Conservation (phyloP, 2,797 vertebrate species). For the Capromys pilorides region DNA sequence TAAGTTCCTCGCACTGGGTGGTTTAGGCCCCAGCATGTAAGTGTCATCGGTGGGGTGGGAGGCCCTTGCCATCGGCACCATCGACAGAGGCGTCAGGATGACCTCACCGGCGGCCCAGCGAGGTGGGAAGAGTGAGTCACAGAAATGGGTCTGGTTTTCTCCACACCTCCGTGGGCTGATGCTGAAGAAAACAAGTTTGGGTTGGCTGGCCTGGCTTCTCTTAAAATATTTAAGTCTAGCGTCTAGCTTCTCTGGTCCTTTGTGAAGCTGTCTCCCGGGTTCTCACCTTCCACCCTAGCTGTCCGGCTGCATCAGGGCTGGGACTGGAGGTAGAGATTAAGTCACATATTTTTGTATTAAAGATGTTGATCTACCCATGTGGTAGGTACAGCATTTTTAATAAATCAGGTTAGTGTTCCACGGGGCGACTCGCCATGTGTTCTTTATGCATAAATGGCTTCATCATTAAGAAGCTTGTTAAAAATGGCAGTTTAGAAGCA, state of each 20-base stretch:
- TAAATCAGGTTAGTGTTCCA: constrained; percentile 82
- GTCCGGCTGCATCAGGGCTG: constrained; percentile 75
- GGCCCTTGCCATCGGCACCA: not conserved
- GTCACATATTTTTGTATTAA: constrained; percentile 81
- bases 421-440: constrained; percentile 77
- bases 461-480: constrained; percentile 80
- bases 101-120: not conserved
- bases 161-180: constrained; percentile 47
- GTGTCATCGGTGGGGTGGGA: not conserved
- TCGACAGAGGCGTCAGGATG: constrained; percentile 42
- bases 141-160: constrained; percentile 73
- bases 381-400: constrained; percentile 81
- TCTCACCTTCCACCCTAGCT: constrained; percentile 74
- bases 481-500: constrained; percentile 76
- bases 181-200: constrained; percentile 76
- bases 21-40: not conserved
- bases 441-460: constrained; percentile 81
- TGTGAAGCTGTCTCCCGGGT: constrained; percentile 55
- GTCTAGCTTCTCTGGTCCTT: constrained; percentile 75
- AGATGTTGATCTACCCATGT: constrained; percentile 79
- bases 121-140: constrained; percentile 64
- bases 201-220: constrained; percentile 76
- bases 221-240: constrained; percentile 83
- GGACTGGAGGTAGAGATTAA: constrained; percentile 75
- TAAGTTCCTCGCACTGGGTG: not conserved